Evolutionary conservation across 2,113 vertebrate genomes (phyloP).

Genomic region (Sinocyclocheilus anshuiensis): DNA sequence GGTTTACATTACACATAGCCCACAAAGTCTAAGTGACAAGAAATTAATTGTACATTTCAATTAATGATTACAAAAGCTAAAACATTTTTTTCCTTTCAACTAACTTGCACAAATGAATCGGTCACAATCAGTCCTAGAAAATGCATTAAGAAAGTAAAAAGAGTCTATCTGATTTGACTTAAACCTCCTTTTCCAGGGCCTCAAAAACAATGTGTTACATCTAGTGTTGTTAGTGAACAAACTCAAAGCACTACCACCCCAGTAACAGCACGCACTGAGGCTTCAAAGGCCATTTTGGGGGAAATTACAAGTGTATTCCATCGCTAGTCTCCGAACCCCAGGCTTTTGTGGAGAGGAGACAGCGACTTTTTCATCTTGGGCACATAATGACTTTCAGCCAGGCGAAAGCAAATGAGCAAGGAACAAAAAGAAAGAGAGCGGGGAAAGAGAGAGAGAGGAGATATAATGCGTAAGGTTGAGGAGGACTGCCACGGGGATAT

Average conservation of each 20-base stretch:
- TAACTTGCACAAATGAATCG: too few relatives aligned
- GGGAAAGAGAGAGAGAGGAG: not conserved
- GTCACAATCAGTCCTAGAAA: too few relatives aligned
- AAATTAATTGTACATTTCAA: too few relatives aligned
- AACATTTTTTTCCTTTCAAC: too few relatives aligned
- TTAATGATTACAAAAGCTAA: too few relatives aligned
- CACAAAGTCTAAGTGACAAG: too few relatives aligned
- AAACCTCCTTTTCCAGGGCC: not conserved
- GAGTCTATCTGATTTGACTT: not conserved
- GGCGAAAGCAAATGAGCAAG: slow-evolving; percentile 40
- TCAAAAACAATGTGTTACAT: not conserved
- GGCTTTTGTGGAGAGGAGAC: slow-evolving; percentile 35
- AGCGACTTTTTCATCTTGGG: slow-evolving; percentile 25
- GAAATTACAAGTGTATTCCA: slow-evolving; percentile 21
- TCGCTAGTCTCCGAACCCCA: slow-evolving; percentile 4
- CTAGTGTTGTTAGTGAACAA: not conserved
- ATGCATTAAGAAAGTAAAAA: not conserved
- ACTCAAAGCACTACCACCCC: not conserved
- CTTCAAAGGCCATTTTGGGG: not conserved
- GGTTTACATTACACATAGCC: too few relatives aligned
- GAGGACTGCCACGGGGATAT: slow-evolving; percentile 41
- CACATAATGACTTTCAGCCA: slow-evolving; percentile 49
- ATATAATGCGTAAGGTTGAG: slow-evolving; percentile 46
- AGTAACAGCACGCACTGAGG: slow-evolving; percentile 6
- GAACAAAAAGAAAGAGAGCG: not conserved